These are phyloP conservation scores for Rhombomys opimus DNA, from an alignment of 2,113 vertebrate species.

Conservation along the genomic window DNA sequence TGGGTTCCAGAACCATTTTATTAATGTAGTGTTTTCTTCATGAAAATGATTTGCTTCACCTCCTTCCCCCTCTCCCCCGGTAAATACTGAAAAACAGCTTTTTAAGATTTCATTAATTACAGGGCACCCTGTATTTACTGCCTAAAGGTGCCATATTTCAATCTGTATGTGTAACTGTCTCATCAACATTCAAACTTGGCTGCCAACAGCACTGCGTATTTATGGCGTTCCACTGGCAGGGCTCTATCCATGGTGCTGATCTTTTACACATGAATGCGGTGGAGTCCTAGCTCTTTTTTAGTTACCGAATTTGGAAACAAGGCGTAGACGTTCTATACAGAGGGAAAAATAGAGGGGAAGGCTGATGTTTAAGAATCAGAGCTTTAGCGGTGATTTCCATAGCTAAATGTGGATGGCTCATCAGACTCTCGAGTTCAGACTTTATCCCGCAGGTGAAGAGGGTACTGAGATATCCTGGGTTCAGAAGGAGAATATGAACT, in stretches of 20 bases:
- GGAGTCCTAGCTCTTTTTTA: neutral
- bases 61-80: no score
- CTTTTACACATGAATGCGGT: neutral
- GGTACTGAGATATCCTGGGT: neutral
- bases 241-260: slow-evolving; percentile 47
- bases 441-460: neutral
- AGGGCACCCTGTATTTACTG: neutral
- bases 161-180: slow-evolving; percentile 44
- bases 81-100: neutral
- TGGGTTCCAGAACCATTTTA: slow-evolving; percentile 12
- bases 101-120: slow-evolving; percentile 57
- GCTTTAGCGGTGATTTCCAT: slow-evolving; percentile 1
- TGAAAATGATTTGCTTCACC: neutral
- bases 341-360: neutral
- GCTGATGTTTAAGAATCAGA: neutral
- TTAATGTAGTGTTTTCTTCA: slow-evolving; percentile 29
- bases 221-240: neutral
- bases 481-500: neutral
- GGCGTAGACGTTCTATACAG: neutral
- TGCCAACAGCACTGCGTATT: neutral
- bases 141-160: slow-evolving; percentile 26
- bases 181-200: slow-evolving; percentile 32
- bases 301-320: slow-evolving; percentile 47
- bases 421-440: neutral
- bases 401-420: neutral